phyloP scores from a whole-genome alignment of 1,140 invertebrate genomes.

The Caenorhabditis brenneri region DNA sequence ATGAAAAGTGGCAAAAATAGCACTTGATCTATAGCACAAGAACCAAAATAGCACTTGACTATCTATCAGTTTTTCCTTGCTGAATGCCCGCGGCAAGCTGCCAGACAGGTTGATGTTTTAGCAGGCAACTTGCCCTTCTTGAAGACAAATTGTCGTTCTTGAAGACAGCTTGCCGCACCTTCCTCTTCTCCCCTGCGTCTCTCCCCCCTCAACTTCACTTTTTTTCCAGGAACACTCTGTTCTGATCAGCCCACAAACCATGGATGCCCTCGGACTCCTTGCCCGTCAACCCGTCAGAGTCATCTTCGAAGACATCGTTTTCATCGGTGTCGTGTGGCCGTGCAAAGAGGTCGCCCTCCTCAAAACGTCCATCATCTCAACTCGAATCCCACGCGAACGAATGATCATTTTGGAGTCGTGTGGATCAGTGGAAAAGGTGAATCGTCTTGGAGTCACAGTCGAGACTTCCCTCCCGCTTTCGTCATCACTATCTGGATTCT shows the following conservation, averaged over 20 bases:
- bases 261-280: constrained; percentile 45
- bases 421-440: background rate
- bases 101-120: too few relatives aligned
- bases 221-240: constrained; percentile 45
- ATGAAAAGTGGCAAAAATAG: too few relatives aligned
- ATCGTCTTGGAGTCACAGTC: background rate
- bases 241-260: constrained; percentile 48
- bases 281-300: constrained; percentile 47
- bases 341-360: constrained; percentile 52
- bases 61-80: too few relatives aligned
- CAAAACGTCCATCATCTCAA: background rate
- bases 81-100: too few relatives aligned
- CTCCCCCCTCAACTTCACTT: too few relatives aligned
- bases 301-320: background rate
- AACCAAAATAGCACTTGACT: too few relatives aligned
- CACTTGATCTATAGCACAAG: too few relatives aligned
- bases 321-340: constrained; percentile 51
- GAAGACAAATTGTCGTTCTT: too few relatives aligned
- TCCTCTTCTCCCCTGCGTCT: too few relatives aligned
- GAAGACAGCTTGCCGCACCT: too few relatives aligned
- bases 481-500: background rate
- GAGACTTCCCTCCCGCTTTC: background rate
- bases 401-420: background rate
- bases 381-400: background rate
- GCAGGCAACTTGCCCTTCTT: too few relatives aligned